Percentiles rank a stretch among this genome's conserved stretches.
Conservation (phyloP, 37 sponge, comb jelly and placozoan genomes). For the Haliclona indistincta region DNA sequence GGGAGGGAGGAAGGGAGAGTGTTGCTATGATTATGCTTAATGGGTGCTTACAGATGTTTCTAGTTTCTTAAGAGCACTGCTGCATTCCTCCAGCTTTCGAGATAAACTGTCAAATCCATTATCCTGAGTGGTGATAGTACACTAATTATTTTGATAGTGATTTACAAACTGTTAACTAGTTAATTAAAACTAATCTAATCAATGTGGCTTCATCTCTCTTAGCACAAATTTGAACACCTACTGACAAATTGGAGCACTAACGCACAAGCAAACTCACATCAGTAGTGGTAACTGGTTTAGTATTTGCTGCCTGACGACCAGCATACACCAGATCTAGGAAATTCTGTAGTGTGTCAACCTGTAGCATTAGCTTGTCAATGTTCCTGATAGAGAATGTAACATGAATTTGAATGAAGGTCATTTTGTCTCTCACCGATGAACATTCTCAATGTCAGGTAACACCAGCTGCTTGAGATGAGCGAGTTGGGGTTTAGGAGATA, state of each 20-base stretch:
- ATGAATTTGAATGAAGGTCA: not conserved
- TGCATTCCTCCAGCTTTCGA: slow-evolving; percentile 52
- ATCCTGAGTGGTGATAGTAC: too few relatives aligned
- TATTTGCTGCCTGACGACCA: too few relatives aligned
- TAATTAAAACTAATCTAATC: too few relatives aligned
- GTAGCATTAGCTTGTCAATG: slow-evolving; percentile 41
- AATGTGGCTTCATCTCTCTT: too few relatives aligned
- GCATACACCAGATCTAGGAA: slow-evolving; percentile 75
- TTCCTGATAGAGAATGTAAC: slow-evolving; percentile 31
- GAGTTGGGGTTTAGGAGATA: slow-evolving; percentile 20
- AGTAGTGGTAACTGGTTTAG: too few relatives aligned
- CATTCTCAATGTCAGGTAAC: slow-evolving; percentile 13
- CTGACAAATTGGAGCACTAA: too few relatives aligned
- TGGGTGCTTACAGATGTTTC: slow-evolving; percentile 78
- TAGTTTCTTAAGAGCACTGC: slow-evolving; percentile 27
- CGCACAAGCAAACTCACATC: too few relatives aligned
- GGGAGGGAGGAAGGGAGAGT: not conserved
- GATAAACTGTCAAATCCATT: slow-evolving; percentile 46
- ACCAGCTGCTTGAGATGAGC: slow-evolving; percentile 51
- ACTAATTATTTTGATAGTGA: too few relatives aligned
- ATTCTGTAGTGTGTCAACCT: slow-evolving; percentile 54
- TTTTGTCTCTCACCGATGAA: slow-evolving; percentile 54
- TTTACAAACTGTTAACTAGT: too few relatives aligned
- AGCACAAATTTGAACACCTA: too few relatives aligned
- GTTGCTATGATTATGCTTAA: not conserved